phyloP scores from a whole-genome alignment of 2,113 vertebrate species.

The Circaetus cinerascens region DNA sequence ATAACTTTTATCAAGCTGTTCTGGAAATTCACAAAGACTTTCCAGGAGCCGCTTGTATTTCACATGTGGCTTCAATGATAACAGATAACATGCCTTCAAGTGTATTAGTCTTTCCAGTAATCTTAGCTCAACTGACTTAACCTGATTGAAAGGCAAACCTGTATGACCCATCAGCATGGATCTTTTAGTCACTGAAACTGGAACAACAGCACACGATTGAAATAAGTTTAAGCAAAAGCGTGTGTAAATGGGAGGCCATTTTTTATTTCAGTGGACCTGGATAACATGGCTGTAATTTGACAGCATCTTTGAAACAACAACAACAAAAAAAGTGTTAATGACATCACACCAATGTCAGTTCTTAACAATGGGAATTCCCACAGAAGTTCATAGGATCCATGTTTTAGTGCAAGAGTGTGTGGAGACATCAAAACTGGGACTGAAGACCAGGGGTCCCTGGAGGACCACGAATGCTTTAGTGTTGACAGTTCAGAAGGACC shows the following conservation, averaged over 20 bases:
- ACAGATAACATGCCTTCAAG: not conserved
- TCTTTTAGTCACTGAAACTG: not conserved
- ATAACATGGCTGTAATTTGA: not conserved
- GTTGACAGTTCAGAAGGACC: not conserved
- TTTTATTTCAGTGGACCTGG: not conserved
- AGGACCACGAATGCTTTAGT: not conserved
- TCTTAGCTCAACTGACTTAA: not conserved
- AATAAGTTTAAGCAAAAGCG: not conserved
- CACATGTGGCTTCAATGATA: not conserved
- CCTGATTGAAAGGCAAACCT: not conserved
- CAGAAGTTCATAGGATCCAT: not conserved
- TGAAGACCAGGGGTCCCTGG: not conserved
- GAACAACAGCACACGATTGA: not conserved
- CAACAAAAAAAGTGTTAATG: not conserved
- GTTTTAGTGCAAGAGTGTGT: not conserved
- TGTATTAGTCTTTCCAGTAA: not conserved
- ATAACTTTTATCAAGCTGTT: not conserved
- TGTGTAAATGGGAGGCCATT: not conserved
- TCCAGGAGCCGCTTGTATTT: not conserved
- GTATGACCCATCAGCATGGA: not conserved
- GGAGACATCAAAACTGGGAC: not conserved
- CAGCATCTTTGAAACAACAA: not conserved
- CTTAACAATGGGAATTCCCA: not conserved
- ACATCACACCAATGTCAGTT: not conserved
- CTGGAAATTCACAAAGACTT: not conserved